Conservation (phyloP, 2,888 invertebrate genomes). For the Diadegma fenestrale region DNA sequence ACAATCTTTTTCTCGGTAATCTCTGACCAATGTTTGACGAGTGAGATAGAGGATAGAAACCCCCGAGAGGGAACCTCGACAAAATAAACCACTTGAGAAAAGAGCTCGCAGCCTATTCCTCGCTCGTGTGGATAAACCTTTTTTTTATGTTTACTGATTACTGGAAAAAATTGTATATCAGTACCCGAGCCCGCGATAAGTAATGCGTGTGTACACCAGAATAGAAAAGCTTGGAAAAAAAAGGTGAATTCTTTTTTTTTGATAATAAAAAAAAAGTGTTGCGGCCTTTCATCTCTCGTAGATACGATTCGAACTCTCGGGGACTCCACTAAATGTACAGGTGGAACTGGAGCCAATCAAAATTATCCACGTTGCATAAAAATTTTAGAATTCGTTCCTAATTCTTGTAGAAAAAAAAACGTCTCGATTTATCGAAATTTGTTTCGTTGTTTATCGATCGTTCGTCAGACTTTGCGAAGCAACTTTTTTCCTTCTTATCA, state of each 20-base stretch:
- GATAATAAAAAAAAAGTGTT: conserved; percentile 1
- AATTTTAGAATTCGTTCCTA: background rate
- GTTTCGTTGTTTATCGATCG: background rate
- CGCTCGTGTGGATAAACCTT: conserved; percentile 74
- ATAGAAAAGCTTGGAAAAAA: conserved; percentile 50
- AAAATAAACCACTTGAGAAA: conserved; percentile 84
- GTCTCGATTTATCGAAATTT: background rate
- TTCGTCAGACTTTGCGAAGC: background rate
- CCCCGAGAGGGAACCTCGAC: conserved; percentile 71
- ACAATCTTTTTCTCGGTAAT: conserved; percentile 76
- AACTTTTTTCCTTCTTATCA: background rate
- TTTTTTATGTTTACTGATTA: conserved; percentile 74
- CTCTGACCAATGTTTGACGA: conserved; percentile 80
- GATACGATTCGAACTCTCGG: conserved; percentile 2
- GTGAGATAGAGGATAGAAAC: conserved; percentile 71
- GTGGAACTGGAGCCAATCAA: conserved; percentile 19
- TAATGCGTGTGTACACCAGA: conserved; percentile 28
- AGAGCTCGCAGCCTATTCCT: conserved; percentile 69
- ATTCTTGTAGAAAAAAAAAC: background rate
- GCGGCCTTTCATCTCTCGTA: conserved; percentile 18
- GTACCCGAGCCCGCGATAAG: conserved; percentile 75
- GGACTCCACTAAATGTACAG: conserved; percentile 35
- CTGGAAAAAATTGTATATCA: conserved; percentile 75
- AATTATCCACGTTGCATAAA: background rate
- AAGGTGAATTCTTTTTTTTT: conserved; percentile 38